phyloP scores from a whole-genome alignment of 2,797 vertebrate genomes.

The Rhadinocentrus ornatus region DNA sequence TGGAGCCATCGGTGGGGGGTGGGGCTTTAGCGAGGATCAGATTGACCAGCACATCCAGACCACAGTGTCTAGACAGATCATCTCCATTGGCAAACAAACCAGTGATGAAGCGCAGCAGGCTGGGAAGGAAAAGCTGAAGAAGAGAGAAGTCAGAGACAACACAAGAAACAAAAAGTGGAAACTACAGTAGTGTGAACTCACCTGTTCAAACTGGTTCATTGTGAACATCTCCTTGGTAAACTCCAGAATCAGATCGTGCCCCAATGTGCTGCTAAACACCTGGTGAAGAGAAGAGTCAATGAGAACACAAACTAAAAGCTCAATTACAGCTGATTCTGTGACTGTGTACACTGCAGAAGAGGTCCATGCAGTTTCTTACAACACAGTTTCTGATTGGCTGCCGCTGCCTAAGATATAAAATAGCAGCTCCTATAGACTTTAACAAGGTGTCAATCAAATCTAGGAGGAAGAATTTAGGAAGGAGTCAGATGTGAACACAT shows the following conservation, averaged over 20 bases:
- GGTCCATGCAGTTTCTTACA: no score
- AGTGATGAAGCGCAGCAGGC: constrained; percentile 87
- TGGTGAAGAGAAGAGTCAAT: constrained; percentile 55
- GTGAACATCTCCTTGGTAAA: constrained; percentile 92
- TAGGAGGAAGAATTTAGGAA: no score
- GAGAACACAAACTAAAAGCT: background rate
- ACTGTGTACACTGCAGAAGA: no score
- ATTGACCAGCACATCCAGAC: constrained; percentile 85
- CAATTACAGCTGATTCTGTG: no score
- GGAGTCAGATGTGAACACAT: no score
- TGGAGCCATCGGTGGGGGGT: constrained; percentile 90
- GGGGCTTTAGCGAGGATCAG: constrained; percentile 94
- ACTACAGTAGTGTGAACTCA: constrained; percentile 49
- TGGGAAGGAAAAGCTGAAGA: constrained; percentile 90
- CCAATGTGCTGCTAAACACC: constrained; percentile 87
- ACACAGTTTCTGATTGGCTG: no score
- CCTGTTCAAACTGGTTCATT: constrained; percentile 95
- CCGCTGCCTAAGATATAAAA: no score
- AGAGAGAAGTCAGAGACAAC: background rate
- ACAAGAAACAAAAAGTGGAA: background rate
- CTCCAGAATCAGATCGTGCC: constrained; percentile 83
- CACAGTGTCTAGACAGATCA: constrained; percentile 66
- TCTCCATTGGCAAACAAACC: constrained; percentile 80
- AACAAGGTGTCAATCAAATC: no score
- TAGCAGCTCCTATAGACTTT: no score